Evolutionary conservation across 2,113 vertebrate genomes (phyloP).

Genomic region (Halichoerus grypus): DNA sequence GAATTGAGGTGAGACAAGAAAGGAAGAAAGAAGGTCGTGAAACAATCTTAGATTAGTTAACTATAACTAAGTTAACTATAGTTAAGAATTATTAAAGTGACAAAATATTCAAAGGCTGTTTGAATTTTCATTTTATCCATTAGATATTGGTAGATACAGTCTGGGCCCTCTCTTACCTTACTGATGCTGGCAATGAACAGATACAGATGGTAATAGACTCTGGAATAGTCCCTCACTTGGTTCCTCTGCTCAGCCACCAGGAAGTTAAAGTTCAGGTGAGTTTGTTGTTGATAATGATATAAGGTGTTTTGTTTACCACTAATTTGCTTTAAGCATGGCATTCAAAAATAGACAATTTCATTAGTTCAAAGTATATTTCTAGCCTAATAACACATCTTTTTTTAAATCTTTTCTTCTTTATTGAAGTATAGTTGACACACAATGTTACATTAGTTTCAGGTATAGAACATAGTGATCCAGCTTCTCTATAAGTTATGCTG

Average conservation of each 20-base stretch:
- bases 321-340: constrained; percentile 12
- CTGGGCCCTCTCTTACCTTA: constrained; percentile 99
- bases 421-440: not conserved
- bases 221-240: constrained; percentile 97
- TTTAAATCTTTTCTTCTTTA: not conserved
- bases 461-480: not conserved
- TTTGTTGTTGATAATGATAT: constrained; percentile 43
- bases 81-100: constrained; percentile 62
- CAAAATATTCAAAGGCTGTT: constrained; percentile 46
- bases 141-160: constrained; percentile 99
- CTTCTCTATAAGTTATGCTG: not conserved
- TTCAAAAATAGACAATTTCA: not conserved
- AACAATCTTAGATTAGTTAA: not conserved
- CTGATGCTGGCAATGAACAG: constrained; percentile 99
- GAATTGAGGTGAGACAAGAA: constrained; percentile 26
- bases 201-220: constrained; percentile 99
- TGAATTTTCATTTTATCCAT: constrained; percentile 64
- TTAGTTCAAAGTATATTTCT: not conserved
- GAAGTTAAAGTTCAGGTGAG: constrained; percentile 99
- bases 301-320: not conserved
- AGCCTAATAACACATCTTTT: not conserved
- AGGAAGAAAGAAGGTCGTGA: not conserved
- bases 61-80: not conserved
- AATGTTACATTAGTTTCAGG: not conserved
- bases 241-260: constrained; percentile 98